Conservation (phyloP, 2,113 vertebrate genomes). For the Dissostichus mawsoni region DNA sequence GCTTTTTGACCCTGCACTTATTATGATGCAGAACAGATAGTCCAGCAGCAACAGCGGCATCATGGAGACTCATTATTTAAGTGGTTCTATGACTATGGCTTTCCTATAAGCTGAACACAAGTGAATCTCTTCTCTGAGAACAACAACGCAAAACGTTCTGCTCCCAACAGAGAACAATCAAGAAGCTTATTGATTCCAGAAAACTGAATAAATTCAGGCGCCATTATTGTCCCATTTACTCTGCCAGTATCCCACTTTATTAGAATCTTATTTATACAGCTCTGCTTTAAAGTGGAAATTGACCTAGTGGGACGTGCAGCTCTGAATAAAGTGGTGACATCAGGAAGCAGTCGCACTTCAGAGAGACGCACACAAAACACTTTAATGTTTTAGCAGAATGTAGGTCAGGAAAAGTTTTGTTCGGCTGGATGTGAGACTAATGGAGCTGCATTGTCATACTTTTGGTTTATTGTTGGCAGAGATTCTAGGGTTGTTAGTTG, state of each 20-base stretch:
- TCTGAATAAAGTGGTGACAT: slow-evolving; percentile 46
- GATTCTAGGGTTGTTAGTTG: neutral
- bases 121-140: slow-evolving; percentile 15
- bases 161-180: slow-evolving; percentile 28
- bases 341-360: slow-evolving; percentile 41
- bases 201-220: slow-evolving; percentile 33
- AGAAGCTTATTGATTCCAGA: slow-evolving; percentile 27
- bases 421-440: slow-evolving; percentile 2
- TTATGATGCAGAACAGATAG: slow-evolving; percentile 65
- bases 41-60: slow-evolving; percentile 36
- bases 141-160: slow-evolving; percentile 29
- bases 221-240: neutral
- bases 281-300: slow-evolving; percentile 44
- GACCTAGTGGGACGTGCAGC: slow-evolving; percentile 35
- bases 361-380: slow-evolving; percentile 25
- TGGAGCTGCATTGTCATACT: neutral
- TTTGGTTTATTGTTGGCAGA: neutral
- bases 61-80: slow-evolving; percentile 63
- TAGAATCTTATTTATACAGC: slow-evolving; percentile 35
- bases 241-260: slow-evolving; percentile 15
- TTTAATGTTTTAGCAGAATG: slow-evolving; percentile 33
- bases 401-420: slow-evolving; percentile 44
- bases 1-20: slow-evolving; percentile 52
- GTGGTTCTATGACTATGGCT: slow-evolving; percentile 24
- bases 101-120: slow-evolving; percentile 39